Base-by-base conservation (phyloP, 1,140 invertebrate species). In the Drosophila albomicans region DNA sequence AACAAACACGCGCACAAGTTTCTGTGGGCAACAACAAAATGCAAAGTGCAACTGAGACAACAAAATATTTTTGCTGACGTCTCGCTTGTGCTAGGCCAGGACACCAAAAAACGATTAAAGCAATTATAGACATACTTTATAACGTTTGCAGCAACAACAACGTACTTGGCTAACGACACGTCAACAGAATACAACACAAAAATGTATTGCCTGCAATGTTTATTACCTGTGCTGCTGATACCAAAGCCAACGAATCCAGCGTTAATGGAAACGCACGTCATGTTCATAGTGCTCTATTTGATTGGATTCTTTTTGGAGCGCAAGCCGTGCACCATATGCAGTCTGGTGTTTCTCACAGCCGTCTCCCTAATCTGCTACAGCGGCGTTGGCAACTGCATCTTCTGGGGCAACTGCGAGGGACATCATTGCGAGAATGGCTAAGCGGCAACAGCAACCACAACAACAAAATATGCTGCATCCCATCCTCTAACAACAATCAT, bases 181-280 rank as follows among this genome's bases (percentile, higher is more conserved):
- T 68, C 77, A 72, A 56, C 64, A 78, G 0, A 32, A 32, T 32
- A 32, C 32, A 32, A 2, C 32, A 32, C 25, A 2, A 75, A 63
- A 87, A 99, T 99, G 98, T 99, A 99, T 95, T 99, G 98, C 94
- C 95, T 99, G 88, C 98, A 99, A 95, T 99, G 98, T 97, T 93
- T 99, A 80, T 97, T 99, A 81, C 99, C 99, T 57, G 98, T 99
- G 57, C 94, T 99, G 64, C 94, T 99, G 54, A 98, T 99, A 93
- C 98, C 99, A 72, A 99, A 99, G 93, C 98, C 98, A 45, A 95
- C 98, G 45, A 99, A 99, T 93, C 98, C 98, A 82, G 97, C 98
- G 38, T 93, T 99, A 20, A 94, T 99, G 67, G 97, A 99, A 93
- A 99, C 98, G 66, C 98, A 99, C 93, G 97, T 98, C 38, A 98